Percentiles rank a stretch among this genome's conserved stretches.
Evolutionary conservation across 2,888 invertebrate genomes (phyloP).

Genomic region (Xestia rhomboidea): DNA sequence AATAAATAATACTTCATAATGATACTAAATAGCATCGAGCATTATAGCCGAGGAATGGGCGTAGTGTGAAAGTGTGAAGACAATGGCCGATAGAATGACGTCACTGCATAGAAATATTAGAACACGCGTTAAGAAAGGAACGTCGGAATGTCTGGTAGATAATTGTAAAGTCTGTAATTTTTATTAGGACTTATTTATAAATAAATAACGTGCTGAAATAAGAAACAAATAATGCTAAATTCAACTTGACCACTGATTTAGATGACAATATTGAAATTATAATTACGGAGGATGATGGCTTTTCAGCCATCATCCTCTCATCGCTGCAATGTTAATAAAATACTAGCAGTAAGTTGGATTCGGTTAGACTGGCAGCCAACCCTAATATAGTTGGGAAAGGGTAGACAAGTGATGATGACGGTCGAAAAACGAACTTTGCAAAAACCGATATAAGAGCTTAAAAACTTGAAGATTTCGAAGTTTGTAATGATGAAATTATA

Average conservation of each 20-base stretch:
- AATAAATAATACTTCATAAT: conserved; percentile 29
- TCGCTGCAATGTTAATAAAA: not conserved
- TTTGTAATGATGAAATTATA: not conserved
- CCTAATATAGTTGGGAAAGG: not conserved
- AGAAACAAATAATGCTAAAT: not conserved
- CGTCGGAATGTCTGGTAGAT: not conserved
- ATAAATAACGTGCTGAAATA: not conserved
- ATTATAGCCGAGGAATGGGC: conserved; percentile 38
- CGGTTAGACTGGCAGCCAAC: not conserved
- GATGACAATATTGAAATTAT: not conserved
- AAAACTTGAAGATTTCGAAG: not conserved
- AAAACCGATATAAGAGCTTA: conserved; percentile 11
- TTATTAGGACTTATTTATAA: not conserved
- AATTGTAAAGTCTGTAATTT: not conserved
- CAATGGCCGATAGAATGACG: conserved; percentile 55
- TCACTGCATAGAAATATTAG: conserved; percentile 35
- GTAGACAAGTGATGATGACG: not conserved
- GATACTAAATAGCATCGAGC: conserved; percentile 20
- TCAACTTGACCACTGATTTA: not conserved
- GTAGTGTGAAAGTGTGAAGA: conserved; percentile 59
- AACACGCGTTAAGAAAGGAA: conserved; percentile 10
- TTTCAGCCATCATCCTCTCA: too few species aligned
- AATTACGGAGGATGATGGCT: not conserved
- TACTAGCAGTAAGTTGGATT: not conserved
- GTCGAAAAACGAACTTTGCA: not conserved